phyloP scores from a whole-genome alignment of 2,888 invertebrate species.

The Ganaspis brasiliensis region DNA sequence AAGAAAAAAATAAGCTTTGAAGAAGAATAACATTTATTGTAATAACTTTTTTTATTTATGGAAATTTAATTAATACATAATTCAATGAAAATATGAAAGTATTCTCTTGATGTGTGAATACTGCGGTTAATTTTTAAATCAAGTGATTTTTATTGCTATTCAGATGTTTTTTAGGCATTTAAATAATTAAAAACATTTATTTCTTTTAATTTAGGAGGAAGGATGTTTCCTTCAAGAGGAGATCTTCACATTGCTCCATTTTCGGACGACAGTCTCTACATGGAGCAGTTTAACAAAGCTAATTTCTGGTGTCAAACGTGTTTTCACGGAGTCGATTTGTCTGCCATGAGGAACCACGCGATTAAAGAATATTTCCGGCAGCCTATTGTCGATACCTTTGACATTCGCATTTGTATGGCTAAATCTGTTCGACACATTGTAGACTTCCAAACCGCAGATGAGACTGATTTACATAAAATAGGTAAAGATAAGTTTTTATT shows the following conservation, averaged over 20 bases:
- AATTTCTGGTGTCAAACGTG: constrained; percentile 99
- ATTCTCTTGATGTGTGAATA: no score
- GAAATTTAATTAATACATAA: no score
- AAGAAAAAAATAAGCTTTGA: no score
- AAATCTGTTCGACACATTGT: constrained; percentile 96
- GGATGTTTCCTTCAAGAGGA: constrained; percentile 98
- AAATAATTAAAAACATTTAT: background rate
- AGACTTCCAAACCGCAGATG: constrained; percentile 95
- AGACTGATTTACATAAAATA: constrained; percentile 96
- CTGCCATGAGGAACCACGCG: constrained; percentile 94
- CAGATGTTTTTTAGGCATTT: background rate
- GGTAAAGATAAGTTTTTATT: no score
- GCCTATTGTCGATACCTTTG: constrained; percentile 99
- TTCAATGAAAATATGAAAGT: no score
- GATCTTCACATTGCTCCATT: constrained; percentile 99
- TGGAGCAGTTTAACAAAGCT: constrained; percentile 99
- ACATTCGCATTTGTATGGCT: constrained; percentile 97
- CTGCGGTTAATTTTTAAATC: no score
- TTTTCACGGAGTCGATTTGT: constrained; percentile 98
- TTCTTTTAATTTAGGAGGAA: constrained; percentile 83
- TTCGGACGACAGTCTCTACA: constrained; percentile 97
- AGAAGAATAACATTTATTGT: no score
- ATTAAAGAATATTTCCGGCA: constrained; percentile 99
- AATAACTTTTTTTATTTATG: no score
- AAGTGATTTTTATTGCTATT: no score